Base-by-base conservation (phyloP, 2,113 vertebrate genomes). In the Callocephalon fimbriatum region DNA sequence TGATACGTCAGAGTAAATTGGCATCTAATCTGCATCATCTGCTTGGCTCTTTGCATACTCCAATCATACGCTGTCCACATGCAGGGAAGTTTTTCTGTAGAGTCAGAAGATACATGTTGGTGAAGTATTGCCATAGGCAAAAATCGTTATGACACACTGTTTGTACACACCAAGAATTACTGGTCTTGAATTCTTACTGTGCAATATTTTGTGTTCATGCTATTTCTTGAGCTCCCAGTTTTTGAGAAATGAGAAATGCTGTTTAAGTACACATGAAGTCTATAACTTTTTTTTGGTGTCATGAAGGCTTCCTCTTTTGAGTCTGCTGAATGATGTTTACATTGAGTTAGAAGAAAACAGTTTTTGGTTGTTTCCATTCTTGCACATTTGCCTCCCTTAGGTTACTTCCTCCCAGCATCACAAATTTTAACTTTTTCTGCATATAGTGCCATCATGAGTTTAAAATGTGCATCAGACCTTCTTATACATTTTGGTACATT, bases 331-430 rank as follows among this genome's bases (percentile, higher is more conserved):
- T 65, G 63, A 65, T 25, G 89, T 94, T 87, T 91, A 66, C 74
- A 37, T 32, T 2, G 6, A 81, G 47, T 94, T 94, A 81, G 72
- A 75, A 62, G 51, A 77, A 89, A 81, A 89, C 21, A 18, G 37
- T 77, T 88, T 96, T 94, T 89, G 63, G n/a, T 91, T 81, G 61
- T 75, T 96, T 81, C 66, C 27, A n/a, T 78, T 95, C 80, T 92
- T 86, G 76, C 61, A 38, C 40, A 14, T 81, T 93, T 77, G 16
- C 16, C 4, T 92, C 54, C 32, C 26, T 86, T 54, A 42, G 38
- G 5, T 80, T 86, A 29, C 81, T 88, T 91, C 66, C 15, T 90
- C 40, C 14, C 27, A 91, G n/a, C 21, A 22, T 90, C 31, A 35
- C 18, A n/a, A 23, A 65, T 48, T 45, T 51, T 45, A 88, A 74